phyloP scores from a whole-genome alignment of 1,140 invertebrate genomes.

The Polyergus mexicanus region DNA sequence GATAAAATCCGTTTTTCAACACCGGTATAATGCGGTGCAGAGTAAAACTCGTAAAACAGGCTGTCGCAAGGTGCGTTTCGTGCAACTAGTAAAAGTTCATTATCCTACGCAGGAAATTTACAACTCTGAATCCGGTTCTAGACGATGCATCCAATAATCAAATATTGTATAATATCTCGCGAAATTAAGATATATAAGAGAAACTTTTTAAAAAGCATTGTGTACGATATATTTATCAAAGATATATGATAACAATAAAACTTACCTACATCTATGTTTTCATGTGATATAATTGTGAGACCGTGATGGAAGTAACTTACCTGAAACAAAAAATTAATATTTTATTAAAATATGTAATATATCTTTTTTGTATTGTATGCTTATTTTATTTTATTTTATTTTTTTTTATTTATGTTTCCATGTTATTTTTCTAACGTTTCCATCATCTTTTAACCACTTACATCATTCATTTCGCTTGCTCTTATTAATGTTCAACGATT shows the following conservation, averaged over 20 bases:
- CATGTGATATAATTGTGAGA: not conserved
- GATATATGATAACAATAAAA: not conserved
- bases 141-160: not conserved
- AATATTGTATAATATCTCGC: not conserved
- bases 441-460: not conserved
- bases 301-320: slow-evolving; percentile 46
- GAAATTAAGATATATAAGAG: not conserved
- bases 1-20: slow-evolving; percentile 73
- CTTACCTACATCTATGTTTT: slow-evolving; percentile 41
- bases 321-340: slow-evolving; percentile 59
- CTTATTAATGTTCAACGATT: not conserved
- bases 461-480: not conserved
- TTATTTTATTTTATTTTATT: not conserved
- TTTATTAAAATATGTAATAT: slow-evolving; percentile 15
- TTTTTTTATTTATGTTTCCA: not conserved
- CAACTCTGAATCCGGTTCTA: not conserved
- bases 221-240: not conserved
- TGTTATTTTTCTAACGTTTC: not conserved
- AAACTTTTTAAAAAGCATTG: not conserved
- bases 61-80: slow-evolving; percentile 36
- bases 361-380: not conserved
- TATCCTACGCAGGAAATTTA: slow-evolving; percentile 14
- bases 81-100: slow-evolving; percentile 67
- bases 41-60: slow-evolving; percentile 65
- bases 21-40: slow-evolving; percentile 59